Conservation (phyloP, 2,113 vertebrate genomes). For the Mustela nigripes region DNA sequence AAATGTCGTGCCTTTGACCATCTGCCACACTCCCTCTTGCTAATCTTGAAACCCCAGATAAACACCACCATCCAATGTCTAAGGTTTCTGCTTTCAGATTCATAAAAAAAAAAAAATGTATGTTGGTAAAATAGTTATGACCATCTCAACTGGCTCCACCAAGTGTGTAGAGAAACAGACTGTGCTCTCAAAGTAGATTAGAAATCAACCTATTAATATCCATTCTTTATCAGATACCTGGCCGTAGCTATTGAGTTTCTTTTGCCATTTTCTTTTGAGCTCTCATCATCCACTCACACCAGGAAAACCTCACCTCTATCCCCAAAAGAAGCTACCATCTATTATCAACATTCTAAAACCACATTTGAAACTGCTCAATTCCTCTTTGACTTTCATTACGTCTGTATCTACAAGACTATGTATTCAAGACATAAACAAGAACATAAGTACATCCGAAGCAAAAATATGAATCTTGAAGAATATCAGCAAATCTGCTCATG, state of each 20-base stretch:
- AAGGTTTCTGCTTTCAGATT: neutral
- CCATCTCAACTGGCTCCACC: neutral
- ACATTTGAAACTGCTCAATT: neutral
- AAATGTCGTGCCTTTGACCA: slow-evolving; percentile 50
- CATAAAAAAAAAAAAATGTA: neutral
- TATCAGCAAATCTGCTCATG: slow-evolving; percentile 22
- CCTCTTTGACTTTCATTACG: neutral
- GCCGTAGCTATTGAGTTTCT: neutral
- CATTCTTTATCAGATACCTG: neutral
- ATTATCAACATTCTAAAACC: neutral
- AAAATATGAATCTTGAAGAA: neutral
- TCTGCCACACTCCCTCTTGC: neutral
- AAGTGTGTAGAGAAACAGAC: neutral
- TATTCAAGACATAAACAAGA: neutral
- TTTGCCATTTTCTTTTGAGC: neutral
- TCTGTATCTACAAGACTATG: neutral
- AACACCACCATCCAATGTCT: neutral
- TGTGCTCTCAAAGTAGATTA: neutral
- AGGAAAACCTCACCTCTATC: neutral
- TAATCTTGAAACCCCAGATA: neutral
- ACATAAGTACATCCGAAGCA: neutral
- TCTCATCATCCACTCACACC: neutral
- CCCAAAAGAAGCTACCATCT: neutral
- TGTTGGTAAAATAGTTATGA: neutral
- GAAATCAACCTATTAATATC: neutral